These are phyloP conservation scores for Balearica regulorum DNA, from an alignment of 2,797 vertebrate species.

Conservation along the genomic window DNA sequence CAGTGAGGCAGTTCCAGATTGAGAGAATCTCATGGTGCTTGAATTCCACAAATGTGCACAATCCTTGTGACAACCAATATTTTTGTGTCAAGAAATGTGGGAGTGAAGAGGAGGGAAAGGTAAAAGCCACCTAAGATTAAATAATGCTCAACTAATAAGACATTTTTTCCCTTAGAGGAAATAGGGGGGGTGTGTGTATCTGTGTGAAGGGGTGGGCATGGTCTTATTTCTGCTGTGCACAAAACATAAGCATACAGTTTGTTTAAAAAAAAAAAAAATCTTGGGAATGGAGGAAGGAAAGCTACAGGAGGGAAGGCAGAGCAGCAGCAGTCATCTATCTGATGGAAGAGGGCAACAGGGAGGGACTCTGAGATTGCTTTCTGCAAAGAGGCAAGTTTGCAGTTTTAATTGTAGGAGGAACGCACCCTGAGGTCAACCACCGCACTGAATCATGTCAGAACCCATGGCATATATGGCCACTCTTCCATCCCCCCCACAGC, in stretches of 20 bases:
- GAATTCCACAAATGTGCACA: not conserved
- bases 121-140: not conserved
- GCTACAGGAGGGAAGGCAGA: not conserved
- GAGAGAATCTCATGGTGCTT: not conserved
- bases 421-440: not conserved
- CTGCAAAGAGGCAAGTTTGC: not conserved
- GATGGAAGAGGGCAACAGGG: not conserved
- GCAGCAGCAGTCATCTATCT: not conserved
- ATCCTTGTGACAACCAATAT: not conserved
- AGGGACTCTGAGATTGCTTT: not conserved
- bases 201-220: not conserved
- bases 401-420: not conserved
- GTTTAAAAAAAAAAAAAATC: not conserved
- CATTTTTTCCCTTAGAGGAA: not conserved
- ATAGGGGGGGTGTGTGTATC: not conserved
- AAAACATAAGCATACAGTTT: not conserved
- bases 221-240: not conserved
- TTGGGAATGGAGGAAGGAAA: not conserved
- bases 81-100: not conserved
- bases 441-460: not conserved
- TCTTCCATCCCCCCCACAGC: not conserved
- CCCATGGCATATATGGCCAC: no score
- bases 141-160: not conserved
- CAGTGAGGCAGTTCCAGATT: not conserved
- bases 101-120: not conserved